Conservation (phyloP, 2,888 invertebrate genomes). For the Drosophila fulvimacula region DNA sequence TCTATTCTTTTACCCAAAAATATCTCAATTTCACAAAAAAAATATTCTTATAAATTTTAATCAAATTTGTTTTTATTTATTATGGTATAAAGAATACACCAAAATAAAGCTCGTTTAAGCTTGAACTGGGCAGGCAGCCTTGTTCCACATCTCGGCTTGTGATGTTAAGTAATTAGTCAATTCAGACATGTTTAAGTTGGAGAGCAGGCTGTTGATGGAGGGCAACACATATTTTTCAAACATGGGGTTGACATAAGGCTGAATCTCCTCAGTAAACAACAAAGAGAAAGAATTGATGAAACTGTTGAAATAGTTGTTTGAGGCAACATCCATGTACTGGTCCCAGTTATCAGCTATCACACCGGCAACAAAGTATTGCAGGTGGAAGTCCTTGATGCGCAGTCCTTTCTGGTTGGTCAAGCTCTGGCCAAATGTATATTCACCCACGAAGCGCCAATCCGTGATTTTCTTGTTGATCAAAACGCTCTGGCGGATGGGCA, state of each 20-base stretch:
- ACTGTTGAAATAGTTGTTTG: slow-evolving; percentile 68
- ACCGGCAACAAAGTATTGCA: slow-evolving; percentile 57
- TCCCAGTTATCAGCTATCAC: slow-evolving; percentile 61
- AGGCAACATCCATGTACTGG: slow-evolving; percentile 60
- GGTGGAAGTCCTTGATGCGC: slow-evolving; percentile 54
- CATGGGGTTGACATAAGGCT: slow-evolving; percentile 31
- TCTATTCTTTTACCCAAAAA: too few relatives aligned
- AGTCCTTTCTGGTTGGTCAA: slow-evolving; percentile 49
- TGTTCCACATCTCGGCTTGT: slow-evolving; percentile 39
- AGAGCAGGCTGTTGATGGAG: slow-evolving; percentile 46
- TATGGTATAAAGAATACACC: too few relatives aligned
- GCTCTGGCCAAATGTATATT: slow-evolving; percentile 46
- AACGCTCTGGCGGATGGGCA: slow-evolving; percentile 42
- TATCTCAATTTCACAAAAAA: too few relatives aligned
- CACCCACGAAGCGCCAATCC: slow-evolving; percentile 60
- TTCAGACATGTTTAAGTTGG: slow-evolving; percentile 30
- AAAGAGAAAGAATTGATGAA: slow-evolving; percentile 41
- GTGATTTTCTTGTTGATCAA: slow-evolving; percentile 58
- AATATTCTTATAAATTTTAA: too few relatives aligned
- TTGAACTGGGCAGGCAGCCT: slow-evolving; percentile 28
- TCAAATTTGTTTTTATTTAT: too few relatives aligned
- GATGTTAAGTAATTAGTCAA: slow-evolving; percentile 8
- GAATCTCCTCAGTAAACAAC: slow-evolving; percentile 56
- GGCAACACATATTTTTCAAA: slow-evolving; percentile 32
- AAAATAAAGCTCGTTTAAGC: neutral